These are phyloP conservation scores for Protaetia brevitarsis DNA, from an alignment of 1,140 invertebrate genomes.

Conservation along the genomic window DNA sequence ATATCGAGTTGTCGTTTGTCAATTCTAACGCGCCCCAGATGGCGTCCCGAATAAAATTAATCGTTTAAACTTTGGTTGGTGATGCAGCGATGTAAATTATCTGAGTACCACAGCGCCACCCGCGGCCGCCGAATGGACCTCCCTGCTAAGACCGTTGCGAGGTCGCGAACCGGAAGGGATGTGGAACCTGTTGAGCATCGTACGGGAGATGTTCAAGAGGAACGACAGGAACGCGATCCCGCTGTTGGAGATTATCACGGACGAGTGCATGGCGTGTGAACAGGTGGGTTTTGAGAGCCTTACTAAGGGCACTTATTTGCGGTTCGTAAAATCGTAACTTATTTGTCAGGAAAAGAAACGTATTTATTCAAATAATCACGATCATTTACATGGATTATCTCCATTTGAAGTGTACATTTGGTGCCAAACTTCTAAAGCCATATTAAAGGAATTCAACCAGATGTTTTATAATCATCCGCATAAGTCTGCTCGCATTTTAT, in stretches of 20 bases:
- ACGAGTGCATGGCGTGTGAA: slow-evolving; percentile 95
- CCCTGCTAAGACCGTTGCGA: slow-evolving; percentile 82
- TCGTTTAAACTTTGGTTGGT: not conserved
- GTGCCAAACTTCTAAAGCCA: no score
- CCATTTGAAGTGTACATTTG: no score
- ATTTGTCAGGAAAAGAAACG: not conserved
- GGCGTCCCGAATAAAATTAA: not conserved
- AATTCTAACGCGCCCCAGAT: no score
- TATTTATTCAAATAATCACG: no score
- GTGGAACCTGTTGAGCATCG: slow-evolving; percentile 97
- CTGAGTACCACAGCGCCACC: slow-evolving; percentile 93
- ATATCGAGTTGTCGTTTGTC: no score
- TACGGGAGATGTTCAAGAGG: slow-evolving; percentile 96
- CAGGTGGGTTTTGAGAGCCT: slow-evolving; percentile 58
- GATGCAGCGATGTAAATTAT: slow-evolving; percentile 91
- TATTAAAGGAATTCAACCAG: no score
- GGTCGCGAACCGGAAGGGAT: slow-evolving; percentile 97
- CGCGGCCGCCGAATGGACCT: slow-evolving; percentile 95
- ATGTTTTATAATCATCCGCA: no score
- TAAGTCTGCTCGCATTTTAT: no score
- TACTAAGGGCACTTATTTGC: not conserved
- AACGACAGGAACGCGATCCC: slow-evolving; percentile 94
- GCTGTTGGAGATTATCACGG: slow-evolving; percentile 92
- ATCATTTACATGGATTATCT: no score
- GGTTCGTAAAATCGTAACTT: not conserved